Conservation (phyloP, 2,888 invertebrate species). For the Scaeva pyrastri region DNA sequence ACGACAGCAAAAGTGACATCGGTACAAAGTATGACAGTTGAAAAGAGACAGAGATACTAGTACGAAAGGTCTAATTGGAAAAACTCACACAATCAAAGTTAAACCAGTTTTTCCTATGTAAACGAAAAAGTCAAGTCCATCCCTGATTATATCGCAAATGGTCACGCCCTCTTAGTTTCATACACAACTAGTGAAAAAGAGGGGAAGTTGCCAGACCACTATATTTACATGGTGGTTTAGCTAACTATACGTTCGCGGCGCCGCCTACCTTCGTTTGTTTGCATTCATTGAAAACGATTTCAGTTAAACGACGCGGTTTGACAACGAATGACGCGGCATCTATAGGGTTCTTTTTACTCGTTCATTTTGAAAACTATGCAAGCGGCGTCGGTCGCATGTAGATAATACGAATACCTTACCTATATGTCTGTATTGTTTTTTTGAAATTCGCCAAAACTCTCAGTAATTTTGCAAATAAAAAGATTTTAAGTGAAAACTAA, state of each 20-base stretch:
- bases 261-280: slow-evolving; percentile 75
- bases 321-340: slow-evolving; percentile 78
- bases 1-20: neutral
- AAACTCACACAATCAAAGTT: neutral
- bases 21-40: neutral
- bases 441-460: slow-evolving; percentile 24
- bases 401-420: neutral
- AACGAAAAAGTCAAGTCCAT: slow-evolving; percentile 50
- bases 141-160: slow-evolving; percentile 39
- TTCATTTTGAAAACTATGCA: slow-evolving; percentile 52
- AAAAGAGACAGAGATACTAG: neutral
- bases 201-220: slow-evolving; percentile 72
- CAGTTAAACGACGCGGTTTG: slow-evolving; percentile 80
- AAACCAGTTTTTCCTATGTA: slow-evolving; percentile 61
- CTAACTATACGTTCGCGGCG: slow-evolving; percentile 64
- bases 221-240: slow-evolving; percentile 42
- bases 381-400: slow-evolving; percentile 52
- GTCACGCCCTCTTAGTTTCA: slow-evolving; percentile 44
- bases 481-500: slow-evolving; percentile 36
- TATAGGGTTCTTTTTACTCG: slow-evolving; percentile 60
- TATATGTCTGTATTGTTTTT: slow-evolving; percentile 29
- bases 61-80: slow-evolving; percentile 59
- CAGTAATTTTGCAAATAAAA: slow-evolving; percentile 7
- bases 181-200: slow-evolving; percentile 55
- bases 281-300: slow-evolving; percentile 75